Conservation (phyloP, 2,113 vertebrate genomes). For the Sakesphorus luctuosus region DNA sequence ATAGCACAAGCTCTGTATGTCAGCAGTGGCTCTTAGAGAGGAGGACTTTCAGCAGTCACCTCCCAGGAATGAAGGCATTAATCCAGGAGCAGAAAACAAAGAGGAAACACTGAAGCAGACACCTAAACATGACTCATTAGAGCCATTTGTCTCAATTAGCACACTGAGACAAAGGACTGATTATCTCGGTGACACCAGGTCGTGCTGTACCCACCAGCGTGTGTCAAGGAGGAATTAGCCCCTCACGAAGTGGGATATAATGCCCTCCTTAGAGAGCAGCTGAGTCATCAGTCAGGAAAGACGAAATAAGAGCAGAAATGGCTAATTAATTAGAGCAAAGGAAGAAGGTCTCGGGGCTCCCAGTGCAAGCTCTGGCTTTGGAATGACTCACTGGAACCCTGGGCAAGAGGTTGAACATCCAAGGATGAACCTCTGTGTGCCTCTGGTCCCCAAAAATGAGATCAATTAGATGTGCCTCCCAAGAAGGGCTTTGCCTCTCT, state of each 20-base stretch:
- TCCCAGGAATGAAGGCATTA: neutral
- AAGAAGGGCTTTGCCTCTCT: neutral
- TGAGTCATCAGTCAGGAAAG: neutral
- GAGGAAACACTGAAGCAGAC: slow-evolving; percentile 2
- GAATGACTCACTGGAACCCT: neutral
- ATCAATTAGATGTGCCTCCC: neutral
- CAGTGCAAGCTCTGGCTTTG: neutral
- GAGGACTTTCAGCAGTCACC: neutral
- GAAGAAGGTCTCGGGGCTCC: neutral
- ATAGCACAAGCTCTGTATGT: neutral
- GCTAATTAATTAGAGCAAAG: neutral
- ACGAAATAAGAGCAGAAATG: neutral
- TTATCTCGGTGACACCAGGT: neutral
- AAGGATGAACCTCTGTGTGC: neutral
- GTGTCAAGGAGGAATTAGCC: neutral
- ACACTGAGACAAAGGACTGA: slow-evolving; percentile 20
- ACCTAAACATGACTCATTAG: slow-evolving; percentile 50
- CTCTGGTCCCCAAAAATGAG: neutral
- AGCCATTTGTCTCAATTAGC: slow-evolving; percentile 44
- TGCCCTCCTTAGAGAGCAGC: neutral
- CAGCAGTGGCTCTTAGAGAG: neutral
- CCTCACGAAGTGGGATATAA: neutral
- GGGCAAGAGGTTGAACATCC: neutral
- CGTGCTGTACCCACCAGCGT: neutral
- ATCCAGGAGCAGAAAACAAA: slow-evolving; percentile 18